phyloP scores from a whole-genome alignment of 2,113 vertebrate genomes.

The Gopherus evgoodei region DNA sequence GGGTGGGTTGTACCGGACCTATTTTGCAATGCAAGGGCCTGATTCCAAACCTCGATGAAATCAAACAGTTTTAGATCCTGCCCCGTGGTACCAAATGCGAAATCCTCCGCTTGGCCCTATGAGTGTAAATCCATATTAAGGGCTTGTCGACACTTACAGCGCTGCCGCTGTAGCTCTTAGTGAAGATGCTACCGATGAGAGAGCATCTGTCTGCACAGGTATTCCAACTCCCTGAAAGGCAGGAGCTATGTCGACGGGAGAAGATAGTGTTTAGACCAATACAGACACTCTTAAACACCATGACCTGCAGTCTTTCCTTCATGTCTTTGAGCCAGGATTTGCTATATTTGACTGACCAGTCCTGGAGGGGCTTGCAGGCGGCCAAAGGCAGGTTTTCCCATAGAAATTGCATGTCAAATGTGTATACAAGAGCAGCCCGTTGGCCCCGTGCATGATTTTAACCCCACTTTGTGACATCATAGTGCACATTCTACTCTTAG shows the following conservation, averaged over 20 bases:
- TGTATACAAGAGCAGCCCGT: not conserved
- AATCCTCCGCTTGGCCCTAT: not conserved
- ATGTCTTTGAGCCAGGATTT: not conserved
- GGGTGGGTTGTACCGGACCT: not conserved
- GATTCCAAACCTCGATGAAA: conserved; percentile 34
- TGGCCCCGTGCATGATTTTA: not conserved
- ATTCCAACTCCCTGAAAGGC: not conserved
- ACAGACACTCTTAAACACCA: not conserved
- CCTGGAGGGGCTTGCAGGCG: not conserved
- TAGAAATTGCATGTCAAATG: not conserved
- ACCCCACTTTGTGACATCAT: not conserved
- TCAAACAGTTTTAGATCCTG: not conserved
- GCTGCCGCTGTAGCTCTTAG: not conserved
- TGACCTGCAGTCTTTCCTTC: too few species aligned
- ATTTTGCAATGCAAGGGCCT: conserved; percentile 25
- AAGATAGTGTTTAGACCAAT: not conserved
- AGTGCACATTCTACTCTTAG: not conserved
- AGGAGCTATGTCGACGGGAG: too few species aligned
- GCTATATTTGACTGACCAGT: not conserved
- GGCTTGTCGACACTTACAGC: not conserved
- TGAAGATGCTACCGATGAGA: not conserved
- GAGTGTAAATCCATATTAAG: not conserved
- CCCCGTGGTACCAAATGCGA: not conserved
- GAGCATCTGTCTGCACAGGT: too few species aligned
- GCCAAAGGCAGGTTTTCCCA: not conserved